Conservation (phyloP, 1,140 invertebrate species). For the Drosophila santomea region DNA sequence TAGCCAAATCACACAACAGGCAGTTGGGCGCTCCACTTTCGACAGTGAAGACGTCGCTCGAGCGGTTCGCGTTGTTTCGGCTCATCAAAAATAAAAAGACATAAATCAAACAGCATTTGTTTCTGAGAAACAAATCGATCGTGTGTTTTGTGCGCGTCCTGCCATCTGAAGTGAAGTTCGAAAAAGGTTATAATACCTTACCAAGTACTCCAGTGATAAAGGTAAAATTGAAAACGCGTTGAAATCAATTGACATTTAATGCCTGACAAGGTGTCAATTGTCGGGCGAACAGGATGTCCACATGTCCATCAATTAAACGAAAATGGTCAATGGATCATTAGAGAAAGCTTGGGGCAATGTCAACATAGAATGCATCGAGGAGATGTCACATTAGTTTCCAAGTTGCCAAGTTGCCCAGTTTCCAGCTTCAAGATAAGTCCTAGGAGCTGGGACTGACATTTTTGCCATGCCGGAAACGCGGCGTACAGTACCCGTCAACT, state of each 20-base stretch:
- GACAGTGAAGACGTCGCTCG: constrained; percentile 70
- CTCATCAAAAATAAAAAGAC: constrained; percentile 16
- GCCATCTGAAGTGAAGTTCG: constrained; percentile 32
- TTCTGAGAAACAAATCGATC: constrained; percentile 15
- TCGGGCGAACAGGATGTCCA: constrained; percentile 69
- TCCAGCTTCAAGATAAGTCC: constrained; percentile 47
- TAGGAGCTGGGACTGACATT: constrained; percentile 11
- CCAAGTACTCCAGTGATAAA: constrained; percentile 19
- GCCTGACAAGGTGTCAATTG: constrained; percentile 74
- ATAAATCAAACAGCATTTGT: constrained; percentile 4
- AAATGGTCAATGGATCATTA: constrained; percentile 77
- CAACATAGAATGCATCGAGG: constrained; percentile 34
- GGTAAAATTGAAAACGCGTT: constrained; percentile 37
- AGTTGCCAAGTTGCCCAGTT: constrained; percentile 9
- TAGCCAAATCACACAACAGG: constrained; percentile 55
- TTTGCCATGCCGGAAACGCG: constrained; percentile 52
- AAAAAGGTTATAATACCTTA: background rate
- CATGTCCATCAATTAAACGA: constrained; percentile 79
- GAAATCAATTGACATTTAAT: constrained; percentile 50
- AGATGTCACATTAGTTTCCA: constrained; percentile 54
- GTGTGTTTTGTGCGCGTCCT: constrained; percentile 59
- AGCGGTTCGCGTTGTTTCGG: constrained; percentile 58
- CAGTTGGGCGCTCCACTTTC: constrained; percentile 80
- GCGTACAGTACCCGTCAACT: constrained; percentile 41
- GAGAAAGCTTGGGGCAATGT: constrained; percentile 78